These are phyloP conservation scores for Copsychus sechellarum DNA, from an alignment of 2,113 vertebrate genomes.

Conservation along the genomic window DNA sequence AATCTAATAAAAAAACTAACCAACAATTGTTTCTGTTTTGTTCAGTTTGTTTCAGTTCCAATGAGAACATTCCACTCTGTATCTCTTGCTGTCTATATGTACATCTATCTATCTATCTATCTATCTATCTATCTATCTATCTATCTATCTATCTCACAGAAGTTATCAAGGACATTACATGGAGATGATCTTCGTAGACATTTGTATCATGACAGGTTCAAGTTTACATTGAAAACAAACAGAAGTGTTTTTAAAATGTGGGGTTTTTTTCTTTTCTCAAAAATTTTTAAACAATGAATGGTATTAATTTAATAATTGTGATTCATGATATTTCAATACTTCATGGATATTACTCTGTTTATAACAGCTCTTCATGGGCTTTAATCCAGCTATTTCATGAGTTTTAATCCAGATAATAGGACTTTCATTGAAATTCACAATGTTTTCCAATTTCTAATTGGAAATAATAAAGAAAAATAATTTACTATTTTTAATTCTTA, in stretches of 20 bases:
- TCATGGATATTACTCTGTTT: not conserved
- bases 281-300: not conserved
- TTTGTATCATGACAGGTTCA: not conserved
- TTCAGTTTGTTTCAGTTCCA: too few relatives aligned
- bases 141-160: not conserved
- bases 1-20: rapidly evolving
- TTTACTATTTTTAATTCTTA: not conserved
- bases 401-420: not conserved
- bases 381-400: not conserved
- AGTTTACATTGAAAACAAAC: not conserved
- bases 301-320: not conserved
- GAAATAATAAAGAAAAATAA: not conserved
- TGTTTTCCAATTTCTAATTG: not conserved
- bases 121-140: too few relatives aligned
- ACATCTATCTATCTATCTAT: too few relatives aligned
- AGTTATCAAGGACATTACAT: not conserved
- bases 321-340: not conserved
- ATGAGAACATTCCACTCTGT: not conserved
- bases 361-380: not conserved
- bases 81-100: not conserved
- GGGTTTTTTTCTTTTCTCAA: not conserved
- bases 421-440: not conserved
- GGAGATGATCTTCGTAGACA: not conserved
- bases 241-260: not conserved
- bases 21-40: not conserved